Evolutionary conservation across 2,113 vertebrate genomes (phyloP), one percentile per base, ranked within the genome.

Genomic region (Prunella himalayana): DNA sequence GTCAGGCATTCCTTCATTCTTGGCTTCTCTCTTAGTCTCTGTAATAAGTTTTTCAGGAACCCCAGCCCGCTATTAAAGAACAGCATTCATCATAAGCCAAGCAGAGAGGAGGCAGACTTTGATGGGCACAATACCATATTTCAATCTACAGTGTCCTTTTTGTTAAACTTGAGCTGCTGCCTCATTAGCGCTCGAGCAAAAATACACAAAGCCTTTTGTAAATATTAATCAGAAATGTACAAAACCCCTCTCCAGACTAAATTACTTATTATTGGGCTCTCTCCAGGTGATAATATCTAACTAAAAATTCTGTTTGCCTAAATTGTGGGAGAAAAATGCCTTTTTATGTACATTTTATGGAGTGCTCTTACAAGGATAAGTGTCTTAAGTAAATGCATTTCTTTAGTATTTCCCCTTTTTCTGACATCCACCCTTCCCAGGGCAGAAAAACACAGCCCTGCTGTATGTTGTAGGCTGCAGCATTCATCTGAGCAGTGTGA

Each of bases 51-150:
- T 98, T 98, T 98, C 98, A 98, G 92, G 97, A 98, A 97, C 98
- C 98, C 98, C 98, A 98, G 98, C 97, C 98, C 80, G 97, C 97
- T 98, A 98, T 99, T 99, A 99, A 99, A 99, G 98, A 98, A 97
- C 96, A 69, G 98, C 97, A 99, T 99, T 99, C 99, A 99, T 98
- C 66, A 95, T 91, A 97, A 98, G 98, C 98, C 99, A 99, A 98
- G 98, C 98, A 98, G 98, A 98, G 98, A 98, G 98, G 98, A 97
- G 96, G 97, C 97, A 97, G 97, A 90, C 95, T 98, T 98, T 98
- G 98, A 98, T 98, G 98, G 99, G 97, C 98, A 99, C 98, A 98
- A 98, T 97, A 97, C 97, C 96, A 97, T 98, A 98, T 98, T 98
- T 98, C 98, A 98, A 98, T 92, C 96, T 98, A 99, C 98, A 99